phyloP scores from a whole-genome alignment of 2,113 vertebrate species.

The Zosterops lateralis region DNA sequence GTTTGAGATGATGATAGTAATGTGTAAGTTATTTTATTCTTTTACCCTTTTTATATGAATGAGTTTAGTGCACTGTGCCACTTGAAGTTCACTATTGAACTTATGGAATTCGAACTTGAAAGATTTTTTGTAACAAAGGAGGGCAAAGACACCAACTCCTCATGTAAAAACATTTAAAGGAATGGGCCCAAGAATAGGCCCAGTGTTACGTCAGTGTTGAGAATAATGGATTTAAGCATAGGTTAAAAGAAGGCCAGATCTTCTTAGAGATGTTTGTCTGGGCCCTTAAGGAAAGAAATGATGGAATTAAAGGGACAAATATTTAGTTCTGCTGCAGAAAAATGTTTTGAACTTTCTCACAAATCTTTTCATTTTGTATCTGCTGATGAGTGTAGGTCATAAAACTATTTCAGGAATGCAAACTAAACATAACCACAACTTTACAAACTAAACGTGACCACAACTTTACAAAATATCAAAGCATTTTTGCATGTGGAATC shows the following conservation, averaged over 20 bases:
- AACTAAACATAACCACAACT: background rate
- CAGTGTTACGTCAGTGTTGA: background rate
- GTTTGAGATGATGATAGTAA: constrained; percentile 70
- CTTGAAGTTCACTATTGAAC: background rate
- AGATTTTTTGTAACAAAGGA: background rate
- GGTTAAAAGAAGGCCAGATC: background rate
- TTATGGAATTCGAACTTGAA: background rate
- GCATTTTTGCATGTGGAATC: background rate
- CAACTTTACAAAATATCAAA: background rate
- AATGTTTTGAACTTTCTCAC: background rate
- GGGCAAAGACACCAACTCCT: background rate
- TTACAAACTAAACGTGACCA: background rate
- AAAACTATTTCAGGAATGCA: background rate
- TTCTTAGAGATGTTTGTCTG: background rate
- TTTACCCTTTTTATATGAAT: constrained; percentile 50
- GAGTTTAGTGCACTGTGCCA: background rate
- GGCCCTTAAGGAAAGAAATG: background rate
- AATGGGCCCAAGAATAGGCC: background rate
- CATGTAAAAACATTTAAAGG: background rate
- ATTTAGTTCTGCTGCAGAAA: background rate
- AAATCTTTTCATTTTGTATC: background rate
- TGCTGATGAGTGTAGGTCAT: background rate
- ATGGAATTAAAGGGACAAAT: background rate
- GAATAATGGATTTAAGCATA: background rate
- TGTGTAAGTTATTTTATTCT: constrained; percentile 60